Base-by-base conservation (phyloP, 2,113 vertebrate species). In the Malurus cyaneus region DNA sequence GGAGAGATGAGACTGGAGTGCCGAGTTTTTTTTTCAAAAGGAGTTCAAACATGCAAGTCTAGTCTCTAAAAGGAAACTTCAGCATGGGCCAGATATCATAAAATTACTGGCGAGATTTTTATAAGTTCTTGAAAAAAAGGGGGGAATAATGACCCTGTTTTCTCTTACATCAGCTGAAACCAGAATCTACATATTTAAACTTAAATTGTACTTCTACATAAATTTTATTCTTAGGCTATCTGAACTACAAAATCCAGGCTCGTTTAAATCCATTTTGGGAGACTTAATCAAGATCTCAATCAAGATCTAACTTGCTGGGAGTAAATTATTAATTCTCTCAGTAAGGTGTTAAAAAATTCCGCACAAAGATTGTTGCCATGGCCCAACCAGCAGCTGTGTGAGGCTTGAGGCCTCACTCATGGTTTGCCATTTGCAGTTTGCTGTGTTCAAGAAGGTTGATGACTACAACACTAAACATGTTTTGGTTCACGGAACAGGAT, bases 1-100 rank as follows among this genome's bases (percentile, higher is more conserved):
- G 61, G 74, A 93, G 49, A 78, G 78, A 86, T 57, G 25, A 91
- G 84, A 79, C 20, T 69, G 70, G 85, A 95, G 92, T 54, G 66
- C 70, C 81, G 2, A 65, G 36, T 49, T 94, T 92, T 46, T 77
- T 81, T 86, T 86, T 61, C 80, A 78, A 76, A 79, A 78, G 67
- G 47, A 50, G 23, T 52, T 80, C 64, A 89, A 84, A 91, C 20
- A 70, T 14, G 41, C 36, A 80, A 86, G 41, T 49, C 39, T 80
- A 62, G 57, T 64, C 49, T 86, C 47, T 70, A 74, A 83, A 88
- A 78, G 3, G 86, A 31, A 91, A 74, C 12, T 59, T 53, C 29
- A 91, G 44, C 14, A 28, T 13, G 67, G 28, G 17, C 66, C 70
- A 95, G 53, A 41, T 76, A 80, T 6, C 13, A 9, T 80, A 82